A percentile compares a stretch with the other conserved stretches of the same genome.
Evolutionary conservation across 2,888 invertebrate species (phyloP).

Genomic region (Trisateles emortualis): DNA sequence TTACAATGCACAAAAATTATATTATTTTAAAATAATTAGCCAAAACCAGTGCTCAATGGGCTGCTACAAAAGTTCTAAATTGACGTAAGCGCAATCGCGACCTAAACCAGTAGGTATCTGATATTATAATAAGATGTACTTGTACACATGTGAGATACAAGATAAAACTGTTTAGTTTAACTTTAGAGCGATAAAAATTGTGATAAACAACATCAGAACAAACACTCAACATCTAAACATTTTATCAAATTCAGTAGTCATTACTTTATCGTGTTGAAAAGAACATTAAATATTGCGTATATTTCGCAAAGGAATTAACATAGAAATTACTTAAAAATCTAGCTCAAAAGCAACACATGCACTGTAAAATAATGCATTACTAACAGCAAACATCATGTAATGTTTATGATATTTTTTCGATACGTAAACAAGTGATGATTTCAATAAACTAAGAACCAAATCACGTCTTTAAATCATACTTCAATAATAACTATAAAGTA

Average conservation of each 20-base stretch:
- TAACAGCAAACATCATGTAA: neutral
- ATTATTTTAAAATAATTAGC: too few species aligned
- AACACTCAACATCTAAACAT: constrained; percentile 8
- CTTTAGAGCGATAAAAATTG: constrained; percentile 32
- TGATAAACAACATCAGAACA: constrained; percentile 35
- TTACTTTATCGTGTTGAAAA: neutral
- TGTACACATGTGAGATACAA: constrained; percentile 2
- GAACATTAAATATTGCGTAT: neutral
- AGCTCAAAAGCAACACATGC: constrained; percentile 9
- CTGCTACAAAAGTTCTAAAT: too few species aligned
- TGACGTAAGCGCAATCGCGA: neutral
- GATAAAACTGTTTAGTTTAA: constrained; percentile 39
- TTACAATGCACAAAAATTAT: too few species aligned
- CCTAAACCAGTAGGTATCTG: neutral
- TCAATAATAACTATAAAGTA: constrained; percentile 12
- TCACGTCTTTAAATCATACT: neutral
- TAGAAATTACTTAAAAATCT: constrained; percentile 6
- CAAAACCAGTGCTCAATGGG: too few species aligned
- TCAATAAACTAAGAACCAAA: neutral
- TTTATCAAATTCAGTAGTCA: constrained; percentile 13
- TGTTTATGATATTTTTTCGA: constrained; percentile 4
- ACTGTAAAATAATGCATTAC: constrained; percentile 12
- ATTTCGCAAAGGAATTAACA: constrained; percentile 17
- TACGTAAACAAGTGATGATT: neutral
- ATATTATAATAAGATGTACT: constrained; percentile 7